Evolutionary conservation across 1,140 invertebrate genomes (phyloP).

Genomic region (Panagrolaimus sp.): DNA sequence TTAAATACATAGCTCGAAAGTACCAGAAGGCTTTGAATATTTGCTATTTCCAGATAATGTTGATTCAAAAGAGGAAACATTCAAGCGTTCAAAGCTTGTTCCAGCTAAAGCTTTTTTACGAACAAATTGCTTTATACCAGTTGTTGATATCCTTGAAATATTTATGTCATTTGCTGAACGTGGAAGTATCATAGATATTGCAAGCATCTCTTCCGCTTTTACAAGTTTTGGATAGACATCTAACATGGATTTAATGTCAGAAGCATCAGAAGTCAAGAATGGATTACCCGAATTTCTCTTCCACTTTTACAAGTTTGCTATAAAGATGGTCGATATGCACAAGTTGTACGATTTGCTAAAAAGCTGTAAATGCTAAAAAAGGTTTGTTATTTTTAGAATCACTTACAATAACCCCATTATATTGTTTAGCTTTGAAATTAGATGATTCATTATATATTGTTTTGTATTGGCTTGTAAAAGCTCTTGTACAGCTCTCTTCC

Average conservation of each 20-base stretch:
- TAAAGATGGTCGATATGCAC: constrained; percentile 71
- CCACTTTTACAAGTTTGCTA: constrained; percentile 75
- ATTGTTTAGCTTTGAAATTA: constrained; percentile 52
- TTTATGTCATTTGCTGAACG: constrained; percentile 75
- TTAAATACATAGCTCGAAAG: too few species aligned
- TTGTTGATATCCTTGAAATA: constrained; percentile 85
- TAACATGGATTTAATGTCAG: too few species aligned
- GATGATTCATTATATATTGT: constrained; percentile 69
- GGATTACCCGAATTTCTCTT: constrained; percentile 75
- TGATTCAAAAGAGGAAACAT: neutral
- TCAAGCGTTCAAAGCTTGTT: neutral
- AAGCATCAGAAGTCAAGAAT: constrained; percentile 90
- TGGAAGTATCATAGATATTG: constrained; percentile 23
- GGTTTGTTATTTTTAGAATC: neutral
- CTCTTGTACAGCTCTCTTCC: constrained; percentile 67
- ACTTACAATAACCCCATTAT: too few species aligned
- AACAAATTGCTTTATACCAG: constrained; percentile 74
- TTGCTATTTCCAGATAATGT: neutral
- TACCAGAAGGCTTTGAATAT: neutral
- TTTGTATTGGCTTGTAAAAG: constrained; percentile 70
- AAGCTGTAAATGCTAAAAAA: constrained; percentile 49
- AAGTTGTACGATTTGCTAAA: constrained; percentile 71
- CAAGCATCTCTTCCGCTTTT: constrained; percentile 64
- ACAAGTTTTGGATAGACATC: constrained; percentile 87
- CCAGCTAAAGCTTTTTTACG: constrained; percentile 65